These are phyloP conservation scores for Dicycla oo DNA, from an alignment of 2,888 invertebrate species.

Conservation along the genomic window DNA sequence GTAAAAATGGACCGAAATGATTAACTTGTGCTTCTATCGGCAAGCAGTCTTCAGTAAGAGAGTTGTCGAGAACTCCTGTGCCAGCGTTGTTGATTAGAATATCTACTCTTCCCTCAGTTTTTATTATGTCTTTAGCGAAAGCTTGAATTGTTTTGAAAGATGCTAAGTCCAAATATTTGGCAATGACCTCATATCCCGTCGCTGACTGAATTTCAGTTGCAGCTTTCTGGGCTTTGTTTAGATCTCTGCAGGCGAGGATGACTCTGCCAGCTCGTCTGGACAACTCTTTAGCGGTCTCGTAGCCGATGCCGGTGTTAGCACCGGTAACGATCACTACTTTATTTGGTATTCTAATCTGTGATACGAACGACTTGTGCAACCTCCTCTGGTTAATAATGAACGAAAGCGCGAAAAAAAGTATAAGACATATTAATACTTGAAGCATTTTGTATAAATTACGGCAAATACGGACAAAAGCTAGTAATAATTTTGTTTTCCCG, in stretches of 20 bases:
- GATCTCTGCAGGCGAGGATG: slow-evolving; percentile 88
- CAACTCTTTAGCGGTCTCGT: slow-evolving; percentile 76
- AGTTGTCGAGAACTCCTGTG: slow-evolving; percentile 91
- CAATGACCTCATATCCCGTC: slow-evolving; percentile 92
- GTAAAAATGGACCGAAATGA: slow-evolving; percentile 96
- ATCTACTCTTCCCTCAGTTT: slow-evolving; percentile 92
- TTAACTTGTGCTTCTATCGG: slow-evolving; percentile 97
- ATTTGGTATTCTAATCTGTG: slow-evolving; percentile 63
- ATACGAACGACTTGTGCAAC: slow-evolving; percentile 44
- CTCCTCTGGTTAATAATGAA: slow-evolving; percentile 65
- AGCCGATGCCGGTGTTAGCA: slow-evolving; percentile 78
- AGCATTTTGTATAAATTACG: slow-evolving; percentile 27
- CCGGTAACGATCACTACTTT: slow-evolving; percentile 81
- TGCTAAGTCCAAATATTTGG: slow-evolving; percentile 93
- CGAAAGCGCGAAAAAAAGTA: slow-evolving; percentile 34
- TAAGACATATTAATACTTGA: not conserved
- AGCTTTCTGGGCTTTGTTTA: slow-evolving; percentile 71
- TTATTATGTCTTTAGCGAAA: slow-evolving; percentile 94
- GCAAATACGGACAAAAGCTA: too few relatives aligned
- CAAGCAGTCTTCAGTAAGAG: slow-evolving; percentile 94
- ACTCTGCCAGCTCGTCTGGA: slow-evolving; percentile 88
- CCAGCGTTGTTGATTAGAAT: slow-evolving; percentile 97
- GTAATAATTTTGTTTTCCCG: not conserved
- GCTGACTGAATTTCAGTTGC: slow-evolving; percentile 91
- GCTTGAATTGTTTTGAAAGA: slow-evolving; percentile 93